Conservation (phyloP, 2,113 vertebrate species). For the Psephotus haematonotus region DNA sequence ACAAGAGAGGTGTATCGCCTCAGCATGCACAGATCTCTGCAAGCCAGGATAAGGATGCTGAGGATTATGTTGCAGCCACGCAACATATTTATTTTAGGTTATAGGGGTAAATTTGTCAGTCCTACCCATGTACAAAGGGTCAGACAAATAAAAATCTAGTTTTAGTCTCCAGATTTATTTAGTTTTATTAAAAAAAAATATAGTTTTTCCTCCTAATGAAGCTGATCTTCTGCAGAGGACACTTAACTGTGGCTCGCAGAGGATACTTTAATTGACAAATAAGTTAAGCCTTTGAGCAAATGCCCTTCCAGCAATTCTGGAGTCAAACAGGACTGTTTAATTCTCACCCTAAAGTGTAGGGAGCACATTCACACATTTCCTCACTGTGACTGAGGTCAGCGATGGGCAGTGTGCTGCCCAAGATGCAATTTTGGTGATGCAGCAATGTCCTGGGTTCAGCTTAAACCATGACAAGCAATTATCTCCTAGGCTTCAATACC, state of each 20-base stretch:
- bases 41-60: background rate
- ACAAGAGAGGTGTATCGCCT: background rate
- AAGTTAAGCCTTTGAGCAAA: background rate
- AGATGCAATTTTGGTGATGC: background rate
- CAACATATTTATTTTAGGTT: background rate
- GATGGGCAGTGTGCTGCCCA: background rate
- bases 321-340: background rate
- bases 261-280: background rate
- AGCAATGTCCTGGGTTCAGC: background rate
- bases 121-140: background rate
- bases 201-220: background rate
- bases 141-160: background rate
- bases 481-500: background rate
- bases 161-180: background rate
- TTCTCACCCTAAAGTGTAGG: background rate
- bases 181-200: background rate
- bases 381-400: rapidly evolving
- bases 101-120: background rate
- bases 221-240: background rate
- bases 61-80: background rate
- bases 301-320: background rate
- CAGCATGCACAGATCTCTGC: background rate
- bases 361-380: rapidly evolving
- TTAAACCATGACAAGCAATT: background rate
- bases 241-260: rapidly evolving